Percentiles rank a stretch among this genome's conserved stretches.
phyloP scores from a whole-genome alignment of 2,113 vertebrate genomes.

The Atrichornis clamosus region DNA sequence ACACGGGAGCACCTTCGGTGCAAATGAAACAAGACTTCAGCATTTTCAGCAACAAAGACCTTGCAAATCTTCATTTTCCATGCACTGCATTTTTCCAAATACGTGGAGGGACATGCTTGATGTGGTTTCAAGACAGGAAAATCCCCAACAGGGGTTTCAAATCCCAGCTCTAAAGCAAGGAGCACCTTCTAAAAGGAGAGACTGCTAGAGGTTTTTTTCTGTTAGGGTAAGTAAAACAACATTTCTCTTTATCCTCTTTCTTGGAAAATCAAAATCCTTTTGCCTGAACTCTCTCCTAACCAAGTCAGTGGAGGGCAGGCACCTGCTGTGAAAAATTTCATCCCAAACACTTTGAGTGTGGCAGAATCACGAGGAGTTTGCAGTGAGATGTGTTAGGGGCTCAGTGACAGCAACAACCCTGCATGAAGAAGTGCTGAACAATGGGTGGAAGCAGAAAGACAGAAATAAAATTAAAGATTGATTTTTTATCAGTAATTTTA shows the following conservation, averaged over 20 bases:
- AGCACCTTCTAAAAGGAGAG: background rate
- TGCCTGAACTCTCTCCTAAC: background rate
- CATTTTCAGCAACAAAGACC: background rate
- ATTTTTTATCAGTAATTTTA: background rate
- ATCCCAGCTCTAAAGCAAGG: background rate
- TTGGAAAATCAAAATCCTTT: background rate
- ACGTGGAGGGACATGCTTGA: background rate
- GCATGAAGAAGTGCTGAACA: background rate
- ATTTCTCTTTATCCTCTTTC: background rate
- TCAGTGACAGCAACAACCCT: background rate
- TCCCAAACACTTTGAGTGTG: background rate
- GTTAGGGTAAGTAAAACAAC: background rate
- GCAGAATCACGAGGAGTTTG: background rate
- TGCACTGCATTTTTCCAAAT: background rate
- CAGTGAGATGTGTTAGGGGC: background rate
- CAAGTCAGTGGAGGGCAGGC: background rate
- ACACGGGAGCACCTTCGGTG: fast-evolving
- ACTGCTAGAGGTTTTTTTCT: background rate
- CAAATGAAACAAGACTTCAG: background rate
- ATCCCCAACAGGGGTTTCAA: background rate
- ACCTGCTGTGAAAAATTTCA: background rate
- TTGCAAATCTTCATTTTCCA: background rate
- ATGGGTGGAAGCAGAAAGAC: background rate
- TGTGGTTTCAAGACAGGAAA: background rate
- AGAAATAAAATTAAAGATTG: background rate